Conservation (phyloP, 2,888 invertebrate genomes). For the Drosophila macrospina region DNA sequence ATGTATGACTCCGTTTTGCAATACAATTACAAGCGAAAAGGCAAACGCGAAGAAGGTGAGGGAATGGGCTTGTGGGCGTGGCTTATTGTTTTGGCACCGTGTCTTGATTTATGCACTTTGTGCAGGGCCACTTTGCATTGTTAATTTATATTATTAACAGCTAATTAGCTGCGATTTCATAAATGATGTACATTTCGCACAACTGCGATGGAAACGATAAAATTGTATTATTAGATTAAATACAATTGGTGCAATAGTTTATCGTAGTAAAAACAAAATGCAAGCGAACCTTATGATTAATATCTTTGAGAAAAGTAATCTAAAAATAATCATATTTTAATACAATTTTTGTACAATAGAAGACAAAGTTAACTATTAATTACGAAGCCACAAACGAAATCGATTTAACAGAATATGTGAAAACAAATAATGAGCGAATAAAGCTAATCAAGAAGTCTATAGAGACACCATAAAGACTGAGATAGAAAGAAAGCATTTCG, state of each 20-base stretch:
- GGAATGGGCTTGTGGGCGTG: slow-evolving; percentile 23
- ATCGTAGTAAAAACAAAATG: too few relatives aligned
- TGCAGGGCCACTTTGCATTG: slow-evolving; percentile 56
- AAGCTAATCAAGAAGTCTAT: neutral
- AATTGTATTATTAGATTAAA: slow-evolving; percentile 17
- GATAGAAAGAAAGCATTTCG: neutral
- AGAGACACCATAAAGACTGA: neutral
- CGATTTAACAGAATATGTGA: too few relatives aligned
- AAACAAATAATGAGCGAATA: neutral
- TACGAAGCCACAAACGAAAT: too few relatives aligned
- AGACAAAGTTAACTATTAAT: too few relatives aligned
- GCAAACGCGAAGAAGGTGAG: neutral
- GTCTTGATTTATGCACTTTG: slow-evolving; percentile 72
- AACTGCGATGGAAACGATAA: neutral
- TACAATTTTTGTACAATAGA: too few relatives aligned
- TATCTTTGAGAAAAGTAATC: too few relatives aligned
- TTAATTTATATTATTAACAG: slow-evolving; percentile 76
- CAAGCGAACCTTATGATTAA: too few relatives aligned
- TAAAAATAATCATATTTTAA: too few relatives aligned
- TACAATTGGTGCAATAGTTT: too few relatives aligned
- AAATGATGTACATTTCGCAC: slow-evolving; percentile 47
- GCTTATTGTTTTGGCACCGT: slow-evolving; percentile 44
- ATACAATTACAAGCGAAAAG: slow-evolving; percentile 39
- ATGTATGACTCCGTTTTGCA: slow-evolving; percentile 50
- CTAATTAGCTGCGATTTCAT: slow-evolving; percentile 73